Evolutionary conservation across 2,797 vertebrate genomes (phyloP).

Genomic region (Antrozous pallidus): DNA sequence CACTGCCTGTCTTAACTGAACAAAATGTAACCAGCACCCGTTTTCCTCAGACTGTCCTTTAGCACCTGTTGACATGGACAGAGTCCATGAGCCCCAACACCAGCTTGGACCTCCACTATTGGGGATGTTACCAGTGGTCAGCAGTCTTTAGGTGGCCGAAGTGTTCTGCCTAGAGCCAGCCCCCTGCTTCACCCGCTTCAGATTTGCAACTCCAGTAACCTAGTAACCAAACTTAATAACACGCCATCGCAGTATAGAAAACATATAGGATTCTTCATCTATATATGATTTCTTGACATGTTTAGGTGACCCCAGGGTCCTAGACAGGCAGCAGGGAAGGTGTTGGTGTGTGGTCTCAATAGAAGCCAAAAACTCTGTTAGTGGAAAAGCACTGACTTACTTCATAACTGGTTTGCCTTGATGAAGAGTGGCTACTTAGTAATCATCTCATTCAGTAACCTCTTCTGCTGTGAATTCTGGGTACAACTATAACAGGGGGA

Average conservation of each 20-base stretch:
- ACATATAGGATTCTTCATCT: neutral
- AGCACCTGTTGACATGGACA: slow-evolving; percentile 3
- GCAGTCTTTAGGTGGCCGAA: neutral
- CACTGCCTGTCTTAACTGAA: slow-evolving; percentile 44
- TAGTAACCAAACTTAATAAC: neutral
- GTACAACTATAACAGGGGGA: neutral
- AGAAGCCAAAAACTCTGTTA: neutral
- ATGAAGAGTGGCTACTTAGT: neutral
- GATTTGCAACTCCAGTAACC: neutral
- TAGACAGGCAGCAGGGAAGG: neutral
- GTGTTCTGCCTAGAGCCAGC: neutral
- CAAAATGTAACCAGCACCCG: slow-evolving; percentile 48
- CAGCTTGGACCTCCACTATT: neutral
- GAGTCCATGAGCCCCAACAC: neutral
- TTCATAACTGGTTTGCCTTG: neutral
- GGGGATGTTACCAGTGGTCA: neutral
- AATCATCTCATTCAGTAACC: neutral
- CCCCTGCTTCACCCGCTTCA: neutral
- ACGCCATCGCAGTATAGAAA: neutral
- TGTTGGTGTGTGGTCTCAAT: neutral
- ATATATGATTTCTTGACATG: neutral
- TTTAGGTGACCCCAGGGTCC: neutral
- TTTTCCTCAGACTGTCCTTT: slow-evolving; percentile 37
- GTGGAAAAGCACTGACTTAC: neutral
- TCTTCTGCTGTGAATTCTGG: neutral